These are phyloP conservation scores for Lasioglossum leucozonium DNA, from an alignment of 2,888 invertebrate genomes.

Conservation along the genomic window DNA sequence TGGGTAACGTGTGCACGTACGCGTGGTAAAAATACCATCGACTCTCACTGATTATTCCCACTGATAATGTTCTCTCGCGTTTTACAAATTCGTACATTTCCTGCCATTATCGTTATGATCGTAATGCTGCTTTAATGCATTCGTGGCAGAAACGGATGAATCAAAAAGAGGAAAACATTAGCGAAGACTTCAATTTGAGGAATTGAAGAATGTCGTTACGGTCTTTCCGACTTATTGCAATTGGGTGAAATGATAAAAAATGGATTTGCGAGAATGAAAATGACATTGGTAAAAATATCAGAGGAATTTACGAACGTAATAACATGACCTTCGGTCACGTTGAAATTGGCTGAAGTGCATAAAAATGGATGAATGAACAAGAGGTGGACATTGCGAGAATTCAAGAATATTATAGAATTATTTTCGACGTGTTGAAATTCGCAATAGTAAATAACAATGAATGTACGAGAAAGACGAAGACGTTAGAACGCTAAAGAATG, in stretches of 20 bases:
- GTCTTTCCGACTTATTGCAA: background rate
- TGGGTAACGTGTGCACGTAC: too few relatives aligned
- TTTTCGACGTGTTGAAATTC: too few relatives aligned
- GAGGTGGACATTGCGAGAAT: background rate
- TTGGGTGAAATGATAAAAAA: background rate
- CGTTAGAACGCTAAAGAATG: too few relatives aligned
- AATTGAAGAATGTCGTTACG: background rate
- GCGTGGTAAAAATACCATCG: too few relatives aligned
- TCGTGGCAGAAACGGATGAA: background rate
- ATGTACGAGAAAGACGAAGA: too few relatives aligned
- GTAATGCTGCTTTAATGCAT: background rate
- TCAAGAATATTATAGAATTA: background rate
- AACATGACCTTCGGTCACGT: too few relatives aligned
- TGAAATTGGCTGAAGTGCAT: too few relatives aligned
- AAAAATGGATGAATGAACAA: too few relatives aligned
- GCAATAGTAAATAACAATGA: too few relatives aligned
- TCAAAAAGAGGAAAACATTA: background rate
- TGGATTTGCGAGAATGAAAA: background rate
- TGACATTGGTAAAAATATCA: background rate
- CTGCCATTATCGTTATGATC: background rate
- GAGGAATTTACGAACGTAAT: background rate
- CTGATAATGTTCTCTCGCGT: too few relatives aligned
- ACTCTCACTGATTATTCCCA: too few relatives aligned
- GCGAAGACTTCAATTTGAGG: background rate
- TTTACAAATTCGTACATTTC: too few relatives aligned